Percentiles rank a stretch among this genome's conserved stretches.
Evolutionary conservation across 2,113 vertebrate species (phyloP).

Genomic region (Osmerus eperlanus): DNA sequence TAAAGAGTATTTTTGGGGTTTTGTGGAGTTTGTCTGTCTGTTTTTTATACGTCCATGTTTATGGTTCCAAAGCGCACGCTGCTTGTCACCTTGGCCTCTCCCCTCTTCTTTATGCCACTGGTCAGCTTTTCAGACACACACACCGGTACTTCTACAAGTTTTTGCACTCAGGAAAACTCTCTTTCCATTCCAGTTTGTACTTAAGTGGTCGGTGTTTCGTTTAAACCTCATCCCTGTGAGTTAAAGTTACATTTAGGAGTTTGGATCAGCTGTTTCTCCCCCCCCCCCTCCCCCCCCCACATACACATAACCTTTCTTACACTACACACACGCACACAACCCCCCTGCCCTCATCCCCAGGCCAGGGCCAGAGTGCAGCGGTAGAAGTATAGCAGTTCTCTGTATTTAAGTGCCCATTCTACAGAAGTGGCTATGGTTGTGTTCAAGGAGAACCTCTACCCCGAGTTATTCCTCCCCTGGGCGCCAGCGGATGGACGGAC

Average conservation of each 20-base stretch:
- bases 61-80: conserved; percentile 80
- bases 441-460: conserved; percentile 38
- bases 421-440: conserved; percentile 27
- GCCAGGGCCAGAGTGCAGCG: conserved; percentile 41
- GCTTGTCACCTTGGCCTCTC: conserved; percentile 76
- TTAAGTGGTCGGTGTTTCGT: conserved; percentile 26
- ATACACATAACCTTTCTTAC: no score
- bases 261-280: conserved; percentile 11
- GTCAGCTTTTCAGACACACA: conserved; percentile 76
- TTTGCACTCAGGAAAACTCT: conserved; percentile 96
- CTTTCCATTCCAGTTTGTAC: conserved; percentile 60
- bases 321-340: background rate
- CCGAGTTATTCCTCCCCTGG: conserved; percentile 26
- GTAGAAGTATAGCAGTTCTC: conserved; percentile 44
- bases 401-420: conserved; percentile 70
- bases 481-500: conserved; percentile 26
- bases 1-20: conserved; percentile 63
- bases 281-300: no score
- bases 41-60: conserved; percentile 58
- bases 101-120: conserved; percentile 72
- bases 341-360: conserved; percentile 32
- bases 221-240: background rate
- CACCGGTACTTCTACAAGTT: conserved; percentile 83
- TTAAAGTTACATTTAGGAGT: background rate
- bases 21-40: conserved; percentile 52